These are phyloP conservation scores for Solea solea DNA, from an alignment of 2,113 vertebrate species.

Conservation along the genomic window DNA sequence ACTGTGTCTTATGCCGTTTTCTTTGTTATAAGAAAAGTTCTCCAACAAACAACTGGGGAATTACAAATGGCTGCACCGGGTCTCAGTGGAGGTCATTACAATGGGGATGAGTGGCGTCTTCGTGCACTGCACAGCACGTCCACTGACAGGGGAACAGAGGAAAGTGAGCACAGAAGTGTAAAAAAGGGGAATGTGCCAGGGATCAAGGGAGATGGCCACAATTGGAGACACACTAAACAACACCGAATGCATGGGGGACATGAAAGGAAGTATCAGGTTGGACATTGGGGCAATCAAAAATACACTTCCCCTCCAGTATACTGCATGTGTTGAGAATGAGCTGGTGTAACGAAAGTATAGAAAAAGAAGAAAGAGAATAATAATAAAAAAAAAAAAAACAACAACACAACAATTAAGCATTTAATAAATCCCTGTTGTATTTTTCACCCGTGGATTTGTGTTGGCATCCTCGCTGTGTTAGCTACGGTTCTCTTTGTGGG, in stretches of 20 bases:
- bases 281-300: conserved; percentile 41
- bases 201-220: conserved; percentile 32
- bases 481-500: not conserved
- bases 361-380: not conserved
- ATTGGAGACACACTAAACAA: conserved; percentile 54
- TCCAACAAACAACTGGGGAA: conserved; percentile 65
- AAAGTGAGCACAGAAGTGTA: conserved; percentile 18
- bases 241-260: conserved; percentile 25
- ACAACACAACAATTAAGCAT: not conserved
- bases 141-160: conserved; percentile 30
- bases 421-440: not conserved
- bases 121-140: conserved; percentile 28
- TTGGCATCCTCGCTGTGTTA: not conserved
- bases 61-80: conserved; percentile 47
- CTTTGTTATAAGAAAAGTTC: conserved; percentile 44
- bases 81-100: conserved; percentile 81
- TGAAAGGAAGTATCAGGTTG: conserved; percentile 26
- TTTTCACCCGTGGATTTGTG: not conserved
- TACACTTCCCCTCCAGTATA: not conserved
- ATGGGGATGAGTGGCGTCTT: conserved; percentile 45
- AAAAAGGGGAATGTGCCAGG: conserved; percentile 11
- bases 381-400: not conserved
- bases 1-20: conserved; percentile 53
- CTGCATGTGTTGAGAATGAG: not conserved
- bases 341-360: not conserved